Conservation (phyloP, 2,888 invertebrate species). For the Agonum fuliginosum region DNA sequence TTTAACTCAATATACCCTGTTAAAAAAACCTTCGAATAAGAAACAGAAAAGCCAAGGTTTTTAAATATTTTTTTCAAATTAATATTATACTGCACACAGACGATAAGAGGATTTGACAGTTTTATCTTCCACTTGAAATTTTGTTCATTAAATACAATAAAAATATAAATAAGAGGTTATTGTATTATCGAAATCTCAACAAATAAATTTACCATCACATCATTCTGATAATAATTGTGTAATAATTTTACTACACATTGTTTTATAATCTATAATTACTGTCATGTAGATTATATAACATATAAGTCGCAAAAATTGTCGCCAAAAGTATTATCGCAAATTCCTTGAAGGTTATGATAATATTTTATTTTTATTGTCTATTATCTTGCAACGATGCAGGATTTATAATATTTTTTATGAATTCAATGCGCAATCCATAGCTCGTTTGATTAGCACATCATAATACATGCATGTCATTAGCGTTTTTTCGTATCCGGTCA, state of each 20-base stretch:
- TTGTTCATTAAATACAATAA: background rate
- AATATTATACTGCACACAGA: background rate
- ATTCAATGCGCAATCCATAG: conserved; percentile 25
- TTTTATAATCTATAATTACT: background rate
- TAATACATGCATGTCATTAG: conserved; percentile 50
- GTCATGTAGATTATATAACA: background rate
- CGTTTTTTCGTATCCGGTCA: conserved; percentile 50
- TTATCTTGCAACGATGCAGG: background rate
- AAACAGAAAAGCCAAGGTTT: conserved; percentile 14
- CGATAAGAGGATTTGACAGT: background rate
- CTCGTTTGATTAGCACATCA: conserved; percentile 42
- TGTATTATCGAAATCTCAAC: background rate
- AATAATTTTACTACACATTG: conserved; percentile 4
- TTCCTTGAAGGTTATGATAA: conserved; percentile 23
- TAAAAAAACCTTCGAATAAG: background rate
- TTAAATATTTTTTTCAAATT: background rate
- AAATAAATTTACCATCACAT: background rate
- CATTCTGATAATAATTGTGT: background rate
- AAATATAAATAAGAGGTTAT: background rate
- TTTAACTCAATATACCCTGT: conserved; percentile 3
- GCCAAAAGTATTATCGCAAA: conserved; percentile 24
- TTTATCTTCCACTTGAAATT: background rate
- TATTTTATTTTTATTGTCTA: conserved; percentile 21
- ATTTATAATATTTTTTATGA: background rate
- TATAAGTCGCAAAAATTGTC: conserved; percentile 2